Conservation (phyloP, 2,797 vertebrate species). For the Anomalospiza imberbis region DNA sequence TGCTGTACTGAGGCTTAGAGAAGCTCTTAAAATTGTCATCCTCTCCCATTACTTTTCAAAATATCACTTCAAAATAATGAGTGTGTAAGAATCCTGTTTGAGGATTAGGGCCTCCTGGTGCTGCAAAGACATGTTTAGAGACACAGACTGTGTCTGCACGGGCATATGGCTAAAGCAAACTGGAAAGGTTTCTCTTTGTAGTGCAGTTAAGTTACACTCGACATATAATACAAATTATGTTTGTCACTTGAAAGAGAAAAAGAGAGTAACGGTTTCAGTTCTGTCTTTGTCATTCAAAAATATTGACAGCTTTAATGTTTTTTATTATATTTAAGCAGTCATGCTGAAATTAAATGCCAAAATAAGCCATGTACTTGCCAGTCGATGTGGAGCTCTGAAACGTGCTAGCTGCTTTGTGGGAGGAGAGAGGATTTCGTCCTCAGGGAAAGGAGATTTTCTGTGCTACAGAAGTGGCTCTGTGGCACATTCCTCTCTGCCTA, state of each 20-base stretch:
- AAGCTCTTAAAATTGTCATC: neutral
- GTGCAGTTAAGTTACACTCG: neutral
- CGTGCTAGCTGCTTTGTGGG: slow-evolving; percentile 27
- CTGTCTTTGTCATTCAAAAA: slow-evolving; percentile 46
- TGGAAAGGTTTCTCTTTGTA: neutral
- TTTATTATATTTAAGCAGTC: slow-evolving; percentile 50
- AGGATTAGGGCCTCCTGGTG: neutral
- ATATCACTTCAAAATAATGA: slow-evolving; percentile 4
- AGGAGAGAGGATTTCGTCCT: slow-evolving; percentile 47
- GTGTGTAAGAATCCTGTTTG: neutral
- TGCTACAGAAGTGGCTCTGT: slow-evolving; percentile 40
- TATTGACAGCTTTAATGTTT: slow-evolving; percentile 36
- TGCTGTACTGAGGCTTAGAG: neutral
- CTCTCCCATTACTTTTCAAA: slow-evolving; percentile 8
- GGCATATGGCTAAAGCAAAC: neutral
- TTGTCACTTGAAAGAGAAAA: slow-evolving; percentile 42
- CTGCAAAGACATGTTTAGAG: neutral
- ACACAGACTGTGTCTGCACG: neutral
- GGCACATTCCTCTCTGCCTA: slow-evolving; percentile 47
- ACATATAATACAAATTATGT: neutral
- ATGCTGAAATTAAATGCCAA: slow-evolving; percentile 58
- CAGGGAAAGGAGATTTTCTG: slow-evolving; percentile 42
- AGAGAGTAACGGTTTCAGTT: slow-evolving; percentile 26
- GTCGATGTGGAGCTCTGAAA: slow-evolving; percentile 30
- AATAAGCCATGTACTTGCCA: slow-evolving; percentile 43